Percentiles rank a stretch among this genome's conserved stretches.
These are phyloP conservation scores for Blastobasis lacticolella DNA, from an alignment of 2,888 invertebrate genomes.

Conservation along the genomic window DNA sequence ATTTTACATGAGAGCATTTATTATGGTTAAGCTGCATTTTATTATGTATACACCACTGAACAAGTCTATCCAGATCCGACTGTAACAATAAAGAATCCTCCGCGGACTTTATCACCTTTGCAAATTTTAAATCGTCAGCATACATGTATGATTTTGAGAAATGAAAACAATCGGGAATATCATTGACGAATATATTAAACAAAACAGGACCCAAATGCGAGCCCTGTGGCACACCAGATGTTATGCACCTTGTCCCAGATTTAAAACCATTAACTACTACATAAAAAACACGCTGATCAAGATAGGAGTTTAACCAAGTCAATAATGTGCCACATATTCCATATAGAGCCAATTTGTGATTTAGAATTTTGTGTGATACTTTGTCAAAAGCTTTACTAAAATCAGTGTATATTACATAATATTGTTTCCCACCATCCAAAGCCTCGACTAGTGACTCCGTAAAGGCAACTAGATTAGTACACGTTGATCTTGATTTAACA, in stretches of 20 bases:
- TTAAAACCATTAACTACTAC: slow-evolving; percentile 8
- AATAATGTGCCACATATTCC: slow-evolving; percentile 4
- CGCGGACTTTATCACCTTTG: too few relatives aligned
- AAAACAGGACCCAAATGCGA: slow-evolving; percentile 11
- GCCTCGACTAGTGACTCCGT: slow-evolving; percentile 1
- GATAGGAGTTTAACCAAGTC: slow-evolving; percentile 8
- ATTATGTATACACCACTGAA: too few relatives aligned
- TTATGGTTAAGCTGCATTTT: too few relatives aligned
- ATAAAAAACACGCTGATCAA: slow-evolving; percentile 2
- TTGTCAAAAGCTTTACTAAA: slow-evolving; percentile 8
- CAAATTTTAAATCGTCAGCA: too few relatives aligned
- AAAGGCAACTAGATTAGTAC: slow-evolving; percentile 11
- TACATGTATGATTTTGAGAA: too few relatives aligned
- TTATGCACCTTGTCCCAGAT: not conserved
- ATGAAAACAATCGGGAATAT: too few relatives aligned
- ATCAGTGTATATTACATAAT: slow-evolving; percentile 10
- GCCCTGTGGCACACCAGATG: slow-evolving; percentile 12
- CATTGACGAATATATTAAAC: too few relatives aligned
- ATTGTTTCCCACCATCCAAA: slow-evolving; percentile 4
- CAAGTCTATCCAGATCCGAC: too few relatives aligned
- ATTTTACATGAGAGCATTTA: too few relatives aligned
- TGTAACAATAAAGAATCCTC: too few relatives aligned
- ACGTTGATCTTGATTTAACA: slow-evolving; percentile 4
- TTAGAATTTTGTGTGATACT: slow-evolving; percentile 1
- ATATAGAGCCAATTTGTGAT: slow-evolving; percentile 1